phyloP scores from a whole-genome alignment of 2,888 invertebrate genomes.

The Carabus problematicus region DNA sequence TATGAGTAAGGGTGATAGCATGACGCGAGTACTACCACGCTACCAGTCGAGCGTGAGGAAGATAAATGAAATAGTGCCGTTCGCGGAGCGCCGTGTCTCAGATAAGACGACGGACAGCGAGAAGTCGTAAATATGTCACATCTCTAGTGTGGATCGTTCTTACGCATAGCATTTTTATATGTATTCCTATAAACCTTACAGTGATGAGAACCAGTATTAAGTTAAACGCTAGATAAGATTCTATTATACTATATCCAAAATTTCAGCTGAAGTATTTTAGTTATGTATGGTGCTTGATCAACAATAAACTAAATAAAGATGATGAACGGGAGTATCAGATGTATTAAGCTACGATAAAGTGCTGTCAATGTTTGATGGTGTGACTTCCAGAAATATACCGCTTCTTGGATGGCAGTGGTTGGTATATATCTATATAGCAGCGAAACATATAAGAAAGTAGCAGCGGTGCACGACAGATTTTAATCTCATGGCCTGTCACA shows the following conservation, averaged over 20 bases:
- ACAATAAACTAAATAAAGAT: too few species aligned
- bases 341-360: too few species aligned
- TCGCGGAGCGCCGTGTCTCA: neutral
- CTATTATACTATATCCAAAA: too few species aligned
- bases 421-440: too few species aligned
- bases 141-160: neutral
- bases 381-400: too few species aligned
- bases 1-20: neutral
- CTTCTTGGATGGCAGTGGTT: too few species aligned
- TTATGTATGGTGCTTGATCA: too few species aligned
- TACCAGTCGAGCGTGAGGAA: conserved; percentile 57
- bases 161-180: neutral
- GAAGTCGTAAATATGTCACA: conserved; percentile 1
- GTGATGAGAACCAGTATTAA: neutral
- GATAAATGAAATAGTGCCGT: conserved; percentile 55
- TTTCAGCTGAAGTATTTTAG: too few species aligned
- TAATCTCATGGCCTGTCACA: conserved; percentile 56
- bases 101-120: neutral
- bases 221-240: conserved; percentile 1
- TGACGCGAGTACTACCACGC: neutral
- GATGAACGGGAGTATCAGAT: too few species aligned
- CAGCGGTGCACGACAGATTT: conserved; percentile 50
- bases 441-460: conserved; percentile 1
- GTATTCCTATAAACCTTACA: neutral
- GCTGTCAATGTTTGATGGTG: too few species aligned